A percentile compares a stretch with the other conserved stretches of the same genome.
phyloP scores from a whole-genome alignment of 2,113 vertebrate species.

The Bambusicola thoracicus region DNA sequence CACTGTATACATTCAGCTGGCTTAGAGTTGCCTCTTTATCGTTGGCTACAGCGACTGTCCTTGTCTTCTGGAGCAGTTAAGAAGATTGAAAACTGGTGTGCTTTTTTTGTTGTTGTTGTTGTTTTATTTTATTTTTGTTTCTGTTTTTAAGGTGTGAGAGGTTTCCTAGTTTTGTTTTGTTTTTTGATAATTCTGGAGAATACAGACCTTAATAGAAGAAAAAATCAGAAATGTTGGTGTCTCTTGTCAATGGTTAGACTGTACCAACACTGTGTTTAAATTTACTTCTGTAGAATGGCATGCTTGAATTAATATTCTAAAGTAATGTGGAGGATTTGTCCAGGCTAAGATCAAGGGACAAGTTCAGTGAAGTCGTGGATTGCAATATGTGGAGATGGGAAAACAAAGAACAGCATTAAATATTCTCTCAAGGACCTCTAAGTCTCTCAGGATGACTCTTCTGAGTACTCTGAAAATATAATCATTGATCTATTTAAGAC shows the following conservation, averaged over 20 bases:
- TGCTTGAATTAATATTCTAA: conserved; percentile 7
- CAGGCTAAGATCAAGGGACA: neutral
- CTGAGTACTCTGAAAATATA: conserved; percentile 6
- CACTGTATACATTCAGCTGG: neutral
- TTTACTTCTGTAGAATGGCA: neutral
- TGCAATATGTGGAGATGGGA: neutral
- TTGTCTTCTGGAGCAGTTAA: conserved; percentile 22
- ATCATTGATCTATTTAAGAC: conserved; percentile 11
- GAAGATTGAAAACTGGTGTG: neutral
- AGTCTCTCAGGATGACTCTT: neutral
- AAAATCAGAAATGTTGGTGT: neutral
- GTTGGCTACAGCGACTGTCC: neutral
- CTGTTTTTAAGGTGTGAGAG: neutral
- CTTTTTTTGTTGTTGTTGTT: neutral
- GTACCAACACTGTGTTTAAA: neutral
- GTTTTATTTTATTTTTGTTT: neutral
- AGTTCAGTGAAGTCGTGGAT: neutral
- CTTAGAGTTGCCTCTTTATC: conserved; percentile 30
- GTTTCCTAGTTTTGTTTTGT: neutral
- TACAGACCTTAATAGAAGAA: neutral
- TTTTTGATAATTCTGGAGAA: neutral
- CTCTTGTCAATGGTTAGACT: neutral
- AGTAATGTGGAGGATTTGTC: neutral
- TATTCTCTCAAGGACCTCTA: conserved; percentile 14
- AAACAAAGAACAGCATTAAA: neutral